Evolutionary conservation across 2,113 vertebrate species (phyloP), one percentile per base, ranked within the genome.

Genomic region (Agapornis roseicollis): DNA sequence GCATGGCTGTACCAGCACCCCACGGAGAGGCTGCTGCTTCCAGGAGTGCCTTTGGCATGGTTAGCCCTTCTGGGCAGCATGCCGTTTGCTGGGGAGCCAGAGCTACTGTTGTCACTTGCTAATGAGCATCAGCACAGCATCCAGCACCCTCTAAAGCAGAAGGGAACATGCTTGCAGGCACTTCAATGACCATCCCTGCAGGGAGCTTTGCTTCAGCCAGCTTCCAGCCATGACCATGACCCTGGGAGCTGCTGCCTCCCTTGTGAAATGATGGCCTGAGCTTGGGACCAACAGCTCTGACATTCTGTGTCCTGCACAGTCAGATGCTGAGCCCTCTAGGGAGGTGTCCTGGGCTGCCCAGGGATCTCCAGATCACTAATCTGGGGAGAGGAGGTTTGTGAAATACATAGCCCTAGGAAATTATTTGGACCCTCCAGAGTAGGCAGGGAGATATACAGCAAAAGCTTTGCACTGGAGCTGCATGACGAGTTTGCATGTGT

Each of bases 221-320:
- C 55, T 87, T 52, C 29, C 47, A 79, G 37, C 50, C 63, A n/a
- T 4, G 1, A 27, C 27, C 33, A 24, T 47, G 50, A 49, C 49
- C 55, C 6, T 1, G 41, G 39, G 47, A 82, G 29, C 58, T 72
- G 50, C 65, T 82, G 56, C 35, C 35, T 82, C 13, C 63, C 24
- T 3, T 0, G 0, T 28, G 28, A 25, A 31, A 25, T 16, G 13
- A 28, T 2, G 4, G 23, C 50, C 28, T 0, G 0, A 6, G 2
- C 24, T 37, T 66, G 50, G 46, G 25, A 74, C 10, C n/a, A 63
- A 41, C 22, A 87, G 72, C 53, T 56, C 37, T 63, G 55, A 86
- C 6, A 27, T 18, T 84, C 80, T 23, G n/a, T 24, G 25, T 46
- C 44, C 23, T 42, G 11, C 10, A 3, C 47, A 72, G 37, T 41